Conservation (phyloP, 2,113 vertebrate species). For the Boulengeromyrus knoepffleri region DNA sequence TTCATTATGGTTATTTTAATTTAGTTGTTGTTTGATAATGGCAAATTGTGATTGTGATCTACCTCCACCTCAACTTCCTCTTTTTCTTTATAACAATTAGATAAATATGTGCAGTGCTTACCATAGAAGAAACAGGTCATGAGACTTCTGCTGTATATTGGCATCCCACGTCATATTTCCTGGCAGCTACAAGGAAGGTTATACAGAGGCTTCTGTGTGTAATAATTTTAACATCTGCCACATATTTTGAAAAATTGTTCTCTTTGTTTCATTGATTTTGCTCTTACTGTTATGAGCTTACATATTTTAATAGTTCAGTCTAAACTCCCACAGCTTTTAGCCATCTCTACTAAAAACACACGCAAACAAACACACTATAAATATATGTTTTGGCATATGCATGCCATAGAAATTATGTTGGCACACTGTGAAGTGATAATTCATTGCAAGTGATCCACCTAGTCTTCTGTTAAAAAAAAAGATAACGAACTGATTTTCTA, state of each 20-base stretch:
- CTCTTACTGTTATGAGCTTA: neutral
- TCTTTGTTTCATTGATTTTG: neutral
- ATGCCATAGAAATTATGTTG: neutral
- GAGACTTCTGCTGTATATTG: neutral
- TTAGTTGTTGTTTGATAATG: neutral
- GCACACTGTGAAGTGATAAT: slow-evolving; percentile 1
- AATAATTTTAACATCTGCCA: neutral
- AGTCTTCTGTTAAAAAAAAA: neutral
- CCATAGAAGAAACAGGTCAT: neutral
- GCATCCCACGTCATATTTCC: neutral
- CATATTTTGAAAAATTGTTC: neutral
- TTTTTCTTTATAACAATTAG: neutral
- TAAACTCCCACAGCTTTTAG: neutral
- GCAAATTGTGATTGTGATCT: neutral
- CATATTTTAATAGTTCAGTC: neutral
- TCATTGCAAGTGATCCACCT: neutral
- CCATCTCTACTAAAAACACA: neutral
- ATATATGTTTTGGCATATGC: neutral
- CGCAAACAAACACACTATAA: neutral
- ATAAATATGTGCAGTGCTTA: neutral
- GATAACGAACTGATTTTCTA: neutral
- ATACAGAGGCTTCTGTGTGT: too few species aligned
- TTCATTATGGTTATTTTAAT: neutral
- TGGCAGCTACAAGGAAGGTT: neutral
- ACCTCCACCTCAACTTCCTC: neutral